Base-by-base conservation (phyloP, 2,113 vertebrate genomes). In the Clupea harengus region DNA sequence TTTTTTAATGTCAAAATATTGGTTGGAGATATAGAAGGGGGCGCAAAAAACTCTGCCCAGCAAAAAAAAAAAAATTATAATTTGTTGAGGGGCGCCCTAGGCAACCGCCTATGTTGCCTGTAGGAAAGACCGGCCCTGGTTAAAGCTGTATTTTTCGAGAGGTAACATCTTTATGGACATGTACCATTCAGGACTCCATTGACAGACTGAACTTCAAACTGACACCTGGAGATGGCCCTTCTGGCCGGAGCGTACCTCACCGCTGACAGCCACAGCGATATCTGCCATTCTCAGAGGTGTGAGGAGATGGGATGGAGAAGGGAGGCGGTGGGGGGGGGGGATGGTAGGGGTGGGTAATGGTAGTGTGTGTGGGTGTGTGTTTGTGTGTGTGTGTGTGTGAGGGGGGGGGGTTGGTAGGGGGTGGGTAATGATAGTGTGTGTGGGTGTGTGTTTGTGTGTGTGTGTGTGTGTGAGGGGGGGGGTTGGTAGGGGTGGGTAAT, bases 121-220 rank as follows among this genome's bases (percentile, higher is more conserved):
- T n/a, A n/a, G n/a, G n/a, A n/a, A n/a, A n/a, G n/a, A n/a, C n/a
- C n/a, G n/a, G n/a, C n/a, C n/a, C n/a, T n/a, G 39, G 39, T 39
- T 39, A 39, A 39, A 39, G 39, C 39, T 39, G 39, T 39, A 39
- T 39, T 39, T 39, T 1, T 39, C 39, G 39, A 39, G 39, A 39
- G 39, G 39, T 39, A 39, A 39, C 52, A 85, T 72, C 49, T 47
- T 47, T 49, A 47, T 39, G 64, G 83, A 86, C 82, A 82, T 54
- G 67, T 57, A 78, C 32, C 11, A 28, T n/a, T 82, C 82, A 72
- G 6, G 32, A 28, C 50, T 64, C 72, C 57, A 39, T 45, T 88
- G 86, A 89, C 86, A 86, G 81, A 28, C 46, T 87, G 83, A 88
- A 88, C 88, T 87, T 88, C 89, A 64, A 81, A 72, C 60, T 20